These are phyloP conservation scores for Antheraea assamensis DNA, from an alignment of 2,888 invertebrate genomes.

Conservation along the genomic window DNA sequence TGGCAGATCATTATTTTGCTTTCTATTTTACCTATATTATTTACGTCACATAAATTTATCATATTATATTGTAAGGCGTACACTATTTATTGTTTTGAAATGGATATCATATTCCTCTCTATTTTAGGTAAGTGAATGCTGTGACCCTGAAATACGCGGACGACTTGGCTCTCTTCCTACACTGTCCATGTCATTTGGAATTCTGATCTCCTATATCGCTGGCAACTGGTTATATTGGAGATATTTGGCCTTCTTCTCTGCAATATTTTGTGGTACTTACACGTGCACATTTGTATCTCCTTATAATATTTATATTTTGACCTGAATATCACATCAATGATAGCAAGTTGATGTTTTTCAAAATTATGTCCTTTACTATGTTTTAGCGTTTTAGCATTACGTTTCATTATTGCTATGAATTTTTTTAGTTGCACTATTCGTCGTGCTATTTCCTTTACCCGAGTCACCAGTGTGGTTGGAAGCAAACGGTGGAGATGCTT, in stretches of 20 bases:
- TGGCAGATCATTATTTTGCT: neutral
- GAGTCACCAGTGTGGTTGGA: conserved; percentile 85
- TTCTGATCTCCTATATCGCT: conserved; percentile 81
- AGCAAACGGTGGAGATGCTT: conserved; percentile 65
- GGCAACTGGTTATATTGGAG: conserved; percentile 83
- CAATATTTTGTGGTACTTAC: conserved; percentile 66
- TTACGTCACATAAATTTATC: neutral
- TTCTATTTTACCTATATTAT: neutral
- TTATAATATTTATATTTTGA: neutral
- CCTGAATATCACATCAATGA: too few species aligned
- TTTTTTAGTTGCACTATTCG: conserved; percentile 67
- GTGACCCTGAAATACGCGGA: conserved; percentile 84
- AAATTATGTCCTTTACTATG: neutral
- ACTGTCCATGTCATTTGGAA: conserved; percentile 85
- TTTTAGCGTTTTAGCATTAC: neutral
- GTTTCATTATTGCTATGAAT: neutral
- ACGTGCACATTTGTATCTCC: neutral
- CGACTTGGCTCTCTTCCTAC: conserved; percentile 84
- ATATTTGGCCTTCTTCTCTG: conserved; percentile 80
- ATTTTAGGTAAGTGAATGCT: conserved; percentile 83
- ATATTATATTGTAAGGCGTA: neutral
- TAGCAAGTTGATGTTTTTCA: neutral
- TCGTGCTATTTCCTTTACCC: conserved; percentile 80
- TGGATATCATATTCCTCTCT: neutral
- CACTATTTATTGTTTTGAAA: neutral